Evolutionary conservation across 2,888 invertebrate genomes (phyloP).

Genomic region (Pseudoips prasinana): DNA sequence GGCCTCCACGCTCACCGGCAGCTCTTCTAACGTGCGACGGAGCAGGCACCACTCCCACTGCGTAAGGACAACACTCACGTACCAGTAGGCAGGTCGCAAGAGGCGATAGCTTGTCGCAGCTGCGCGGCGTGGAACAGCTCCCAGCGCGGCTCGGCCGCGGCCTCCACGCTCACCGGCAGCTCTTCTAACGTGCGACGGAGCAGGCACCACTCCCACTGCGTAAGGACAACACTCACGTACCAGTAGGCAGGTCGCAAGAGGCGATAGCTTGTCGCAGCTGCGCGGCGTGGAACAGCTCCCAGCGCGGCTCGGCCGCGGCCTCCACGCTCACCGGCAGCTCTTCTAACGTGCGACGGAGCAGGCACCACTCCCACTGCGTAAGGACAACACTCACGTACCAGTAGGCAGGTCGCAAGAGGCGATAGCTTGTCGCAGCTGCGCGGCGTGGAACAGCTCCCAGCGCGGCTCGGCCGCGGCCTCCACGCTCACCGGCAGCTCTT

Average conservation of each 20-base stretch:
- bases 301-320: conserved; percentile 57
- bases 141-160: conserved; percentile 64
- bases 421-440: conserved; percentile 63
- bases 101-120: conserved; percentile 59
- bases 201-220: conserved; percentile 74
- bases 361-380: conserved; percentile 74
- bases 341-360: conserved; percentile 63
- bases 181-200: conserved; percentile 61
- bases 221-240: no score
- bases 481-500: conserved; percentile 57
- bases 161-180: conserved; percentile 53
- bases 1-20: conserved; percentile 54
- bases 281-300: conserved; percentile 71
- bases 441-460: conserved; percentile 73
- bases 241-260: conserved; percentile 64
- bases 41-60: conserved; percentile 73
- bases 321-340: conserved; percentile 56
- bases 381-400: conserved; percentile 44
- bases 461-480: conserved; percentile 53
- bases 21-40: conserved; percentile 57
- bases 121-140: conserved; percentile 71
- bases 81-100: conserved; percentile 68
- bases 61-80: no score
- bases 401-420: conserved; percentile 64
- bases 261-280: conserved; percentile 64